Percentiles rank a stretch among this genome's conserved stretches.
phyloP scores from a whole-genome alignment of 2,113 vertebrate genomes.

The Paraplagusia blochii region DNA sequence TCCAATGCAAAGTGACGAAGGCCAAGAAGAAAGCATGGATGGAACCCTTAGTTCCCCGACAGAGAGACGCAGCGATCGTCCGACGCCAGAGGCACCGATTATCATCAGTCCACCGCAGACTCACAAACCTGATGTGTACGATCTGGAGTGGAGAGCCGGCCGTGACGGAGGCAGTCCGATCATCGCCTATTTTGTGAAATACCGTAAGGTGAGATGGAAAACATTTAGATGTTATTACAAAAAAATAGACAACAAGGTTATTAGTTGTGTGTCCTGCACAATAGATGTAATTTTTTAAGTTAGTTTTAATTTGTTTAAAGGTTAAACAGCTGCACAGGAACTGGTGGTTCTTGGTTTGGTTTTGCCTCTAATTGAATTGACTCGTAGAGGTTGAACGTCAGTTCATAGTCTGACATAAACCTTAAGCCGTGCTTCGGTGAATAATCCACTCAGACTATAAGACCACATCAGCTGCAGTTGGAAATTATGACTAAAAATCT shows the following conservation, averaged over 20 bases:
- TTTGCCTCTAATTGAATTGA: not conserved
- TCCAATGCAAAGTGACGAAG: constrained; percentile 75
- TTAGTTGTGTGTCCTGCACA: too few relatives aligned
- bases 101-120: constrained; percentile 94
- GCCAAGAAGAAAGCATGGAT: constrained; percentile 49
- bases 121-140: constrained; percentile 83
- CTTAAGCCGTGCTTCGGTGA: constrained; percentile 42
- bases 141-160: constrained; percentile 88
- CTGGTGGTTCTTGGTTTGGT: too few relatives aligned
- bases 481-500: constrained; percentile 61
- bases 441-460: constrained; percentile 43
- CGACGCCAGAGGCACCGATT: constrained; percentile 90
- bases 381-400: constrained; percentile 7
- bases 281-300: too few relatives aligned
- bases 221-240: too few relatives aligned
- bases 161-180: constrained; percentile 85
- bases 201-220: constrained; percentile 85
- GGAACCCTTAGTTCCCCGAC: not conserved
- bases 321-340: too few relatives aligned
- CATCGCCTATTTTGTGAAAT: constrained; percentile 93
- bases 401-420: constrained; percentile 51
- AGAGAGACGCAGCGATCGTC: constrained; percentile 52
- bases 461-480: constrained; percentile 37
- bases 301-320: too few relatives aligned
- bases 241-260: too few relatives aligned